phyloP scores from a whole-genome alignment of 2,888 invertebrate genomes.

The Rhodophaea formosa region DNA sequence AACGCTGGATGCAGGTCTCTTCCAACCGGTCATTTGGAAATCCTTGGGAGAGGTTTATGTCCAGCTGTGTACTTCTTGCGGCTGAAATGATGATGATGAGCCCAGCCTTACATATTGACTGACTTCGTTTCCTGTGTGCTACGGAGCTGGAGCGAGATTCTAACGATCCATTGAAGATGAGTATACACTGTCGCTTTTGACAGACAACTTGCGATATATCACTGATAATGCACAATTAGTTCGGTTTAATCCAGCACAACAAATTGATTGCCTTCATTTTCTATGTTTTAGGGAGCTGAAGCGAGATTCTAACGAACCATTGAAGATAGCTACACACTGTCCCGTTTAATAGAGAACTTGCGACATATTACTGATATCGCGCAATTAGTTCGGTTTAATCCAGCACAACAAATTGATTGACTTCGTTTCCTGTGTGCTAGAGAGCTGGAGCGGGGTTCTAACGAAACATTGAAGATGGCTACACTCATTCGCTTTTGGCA shows the following conservation, averaged over 20 bases:
- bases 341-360: background rate
- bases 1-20: too few relatives aligned
- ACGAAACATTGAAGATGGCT: conserved; percentile 35
- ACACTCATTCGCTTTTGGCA: background rate
- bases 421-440: conserved; percentile 28
- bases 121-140: conserved; percentile 30
- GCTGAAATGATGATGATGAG: too few relatives aligned
- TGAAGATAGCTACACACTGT: conserved; percentile 24
- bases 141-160: conserved; percentile 23
- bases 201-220: background rate
- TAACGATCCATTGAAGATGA: conserved; percentile 36
- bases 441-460: conserved; percentile 27
- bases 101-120: too few relatives aligned
- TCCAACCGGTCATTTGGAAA: too few relatives aligned
- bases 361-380: background rate
- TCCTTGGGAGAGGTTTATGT: too few relatives aligned
- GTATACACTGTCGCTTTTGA: conserved; percentile 1
- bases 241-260: conserved; percentile 29
- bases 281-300: conserved; percentile 23
- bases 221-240: conserved; percentile 13
- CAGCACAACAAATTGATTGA: conserved; percentile 34
- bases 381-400: conserved; percentile 27
- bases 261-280: conserved; percentile 36
- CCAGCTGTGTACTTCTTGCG: too few relatives aligned
- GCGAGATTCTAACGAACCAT: conserved; percentile 36